Evolutionary conservation across 2,797 vertebrate genomes (phyloP).

Genomic region (Lacerta agilis): DNA sequence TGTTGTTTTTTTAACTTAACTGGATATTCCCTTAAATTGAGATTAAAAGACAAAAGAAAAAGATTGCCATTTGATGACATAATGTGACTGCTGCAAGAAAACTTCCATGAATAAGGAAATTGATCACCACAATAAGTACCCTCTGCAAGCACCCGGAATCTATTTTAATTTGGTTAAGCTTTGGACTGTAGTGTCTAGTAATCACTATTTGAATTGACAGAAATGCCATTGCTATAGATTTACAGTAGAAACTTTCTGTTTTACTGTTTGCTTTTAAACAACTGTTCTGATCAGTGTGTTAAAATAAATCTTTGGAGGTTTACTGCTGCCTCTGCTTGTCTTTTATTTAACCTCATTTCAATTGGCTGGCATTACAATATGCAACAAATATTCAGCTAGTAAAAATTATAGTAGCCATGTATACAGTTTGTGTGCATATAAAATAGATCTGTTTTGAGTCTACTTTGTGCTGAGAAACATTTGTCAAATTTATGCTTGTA

Average conservation of each 20-base stretch:
- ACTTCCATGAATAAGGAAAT: too few relatives aligned
- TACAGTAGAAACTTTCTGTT: background rate
- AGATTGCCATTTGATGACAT: too few relatives aligned
- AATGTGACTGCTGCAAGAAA: too few relatives aligned
- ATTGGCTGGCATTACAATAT: background rate
- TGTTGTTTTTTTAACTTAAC: too few relatives aligned
- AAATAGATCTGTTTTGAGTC: background rate
- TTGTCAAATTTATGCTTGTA: background rate
- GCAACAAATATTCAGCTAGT: background rate
- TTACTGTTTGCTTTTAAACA: constrained; percentile 3
- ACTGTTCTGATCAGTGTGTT: background rate
- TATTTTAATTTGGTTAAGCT: constrained; percentile 2
- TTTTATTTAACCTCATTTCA: background rate
- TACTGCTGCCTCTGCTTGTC: background rate
- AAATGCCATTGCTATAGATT: background rate
- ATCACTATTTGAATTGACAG: background rate
- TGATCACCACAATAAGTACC: too few relatives aligned
- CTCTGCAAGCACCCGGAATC: background rate
- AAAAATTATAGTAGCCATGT: background rate
- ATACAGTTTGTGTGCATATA: background rate
- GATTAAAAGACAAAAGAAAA: too few relatives aligned
- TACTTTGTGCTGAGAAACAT: background rate
- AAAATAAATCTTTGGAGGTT: background rate
- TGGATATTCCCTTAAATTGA: too few relatives aligned
- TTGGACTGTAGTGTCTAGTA: background rate